A percentile compares a stretch with the other conserved stretches of the same genome.
phyloP scores from a whole-genome alignment of 2,888 invertebrate genomes.

The Sinodicranocentrus sp. region DNA sequence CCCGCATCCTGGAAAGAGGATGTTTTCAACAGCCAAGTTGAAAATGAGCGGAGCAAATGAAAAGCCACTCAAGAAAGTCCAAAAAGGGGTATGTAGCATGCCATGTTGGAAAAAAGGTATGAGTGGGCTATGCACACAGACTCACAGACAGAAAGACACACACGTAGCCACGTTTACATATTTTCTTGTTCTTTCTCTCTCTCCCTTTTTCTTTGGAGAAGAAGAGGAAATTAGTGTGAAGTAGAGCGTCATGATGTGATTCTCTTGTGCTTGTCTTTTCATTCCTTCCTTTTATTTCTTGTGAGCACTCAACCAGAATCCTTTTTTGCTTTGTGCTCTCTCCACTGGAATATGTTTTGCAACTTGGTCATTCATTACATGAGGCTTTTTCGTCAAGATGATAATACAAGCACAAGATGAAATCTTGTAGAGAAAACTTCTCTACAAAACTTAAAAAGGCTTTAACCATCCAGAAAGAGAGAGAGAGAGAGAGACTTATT shows the following conservation, averaged over 20 bases:
- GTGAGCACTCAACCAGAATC: neutral
- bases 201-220: neutral
- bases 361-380: too few relatives aligned
- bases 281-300: neutral
- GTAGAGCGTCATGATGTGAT: constrained; percentile 48
- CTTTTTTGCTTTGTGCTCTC: neutral
- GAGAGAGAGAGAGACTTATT: too few relatives aligned
- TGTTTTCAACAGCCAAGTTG: too few relatives aligned
- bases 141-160: neutral
- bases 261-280: constrained; percentile 6
- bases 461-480: too few relatives aligned
- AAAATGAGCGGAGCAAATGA: too few relatives aligned
- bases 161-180: neutral
- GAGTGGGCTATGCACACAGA: neutral
- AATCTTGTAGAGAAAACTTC: too few relatives aligned
- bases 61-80: too few relatives aligned
- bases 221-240: constrained; percentile 56
- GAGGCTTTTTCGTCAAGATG: too few relatives aligned
- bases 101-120: neutral
- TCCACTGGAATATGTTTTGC: neutral
- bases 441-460: too few relatives aligned
- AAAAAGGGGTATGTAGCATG: neutral
- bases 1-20: too few relatives aligned
- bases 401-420: too few relatives aligned
- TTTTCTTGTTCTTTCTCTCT: neutral